Percentiles rank a stretch among this genome's conserved stretches.
Conservation (phyloP, 2,797 vertebrate species). For the Argentina silus region DNA sequence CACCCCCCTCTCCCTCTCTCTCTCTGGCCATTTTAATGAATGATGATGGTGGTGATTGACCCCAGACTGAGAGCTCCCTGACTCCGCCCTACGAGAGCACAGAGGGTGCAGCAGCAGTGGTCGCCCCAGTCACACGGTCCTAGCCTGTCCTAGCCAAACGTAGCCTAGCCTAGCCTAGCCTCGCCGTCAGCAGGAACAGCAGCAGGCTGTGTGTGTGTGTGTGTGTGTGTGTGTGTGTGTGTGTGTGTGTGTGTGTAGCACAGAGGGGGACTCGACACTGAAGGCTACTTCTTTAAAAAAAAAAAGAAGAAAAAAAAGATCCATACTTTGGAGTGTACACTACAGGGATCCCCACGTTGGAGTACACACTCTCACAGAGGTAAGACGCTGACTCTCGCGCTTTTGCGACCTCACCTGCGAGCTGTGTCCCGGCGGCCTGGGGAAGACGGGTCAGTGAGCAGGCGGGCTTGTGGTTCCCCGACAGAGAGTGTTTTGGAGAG, state of each 20-base stretch:
- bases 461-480: no score
- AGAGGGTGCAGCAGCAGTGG: constrained; percentile 30
- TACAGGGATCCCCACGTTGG: no score
- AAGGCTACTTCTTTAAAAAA: no score
- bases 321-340: no score
- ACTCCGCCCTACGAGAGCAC: constrained; percentile 52
- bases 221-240: background rate
- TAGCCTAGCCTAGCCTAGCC: constrained; percentile 35
- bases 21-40: constrained; percentile 41
- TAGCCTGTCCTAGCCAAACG: constrained; percentile 34
- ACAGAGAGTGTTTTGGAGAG: constrained; percentile 32
- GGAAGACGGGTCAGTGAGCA: no score
- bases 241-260: background rate
- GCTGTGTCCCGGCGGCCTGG: no score
- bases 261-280: background rate
- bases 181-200: constrained; percentile 28
- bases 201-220: background rate
- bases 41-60: constrained; percentile 56
- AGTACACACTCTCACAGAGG: no score
- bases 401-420: no score
- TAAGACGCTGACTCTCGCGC: no score
- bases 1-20: constrained; percentile 35
- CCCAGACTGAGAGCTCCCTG: constrained; percentile 55
- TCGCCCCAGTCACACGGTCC: constrained; percentile 29
- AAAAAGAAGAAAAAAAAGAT: no score